Conservation (phyloP, 1,140 invertebrate genomes). For the Rhynchophorus ferrugineus region DNA sequence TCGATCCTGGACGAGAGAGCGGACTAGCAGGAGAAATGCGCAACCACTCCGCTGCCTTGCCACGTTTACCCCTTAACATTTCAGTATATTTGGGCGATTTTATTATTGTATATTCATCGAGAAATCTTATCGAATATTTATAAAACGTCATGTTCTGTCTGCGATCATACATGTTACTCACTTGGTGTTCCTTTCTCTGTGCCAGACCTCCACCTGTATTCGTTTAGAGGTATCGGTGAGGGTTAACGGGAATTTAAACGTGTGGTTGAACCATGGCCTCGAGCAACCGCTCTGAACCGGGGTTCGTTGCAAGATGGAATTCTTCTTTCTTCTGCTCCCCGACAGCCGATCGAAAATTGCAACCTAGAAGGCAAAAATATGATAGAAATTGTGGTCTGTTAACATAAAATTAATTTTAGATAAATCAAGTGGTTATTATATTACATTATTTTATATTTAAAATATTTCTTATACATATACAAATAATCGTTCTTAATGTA, state of each 20-base stretch:
- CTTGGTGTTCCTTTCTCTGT: conserved; percentile 46
- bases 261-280: conserved; percentile 45
- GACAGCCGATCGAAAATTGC: conserved; percentile 29
- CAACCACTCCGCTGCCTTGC: conserved; percentile 8
- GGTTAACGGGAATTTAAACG: conserved; percentile 40
- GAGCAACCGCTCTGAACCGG: conserved; percentile 45
- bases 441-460: too few species aligned
- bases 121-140: too few species aligned
- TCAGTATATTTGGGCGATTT: conserved; percentile 7
- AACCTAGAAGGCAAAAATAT: conserved; percentile 29
- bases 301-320: conserved; percentile 42
- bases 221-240: conserved; percentile 27
- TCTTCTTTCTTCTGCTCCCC: conserved; percentile 27
- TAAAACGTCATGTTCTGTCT: too few species aligned
- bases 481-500: too few species aligned
- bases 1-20: conserved; percentile 2
- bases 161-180: conserved; percentile 33
- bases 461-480: too few species aligned
- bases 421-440: background rate
- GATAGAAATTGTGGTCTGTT: too few species aligned
- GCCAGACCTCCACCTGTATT: conserved; percentile 46
- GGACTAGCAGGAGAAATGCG: conserved; percentile 9
- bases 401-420: conserved; percentile 5
- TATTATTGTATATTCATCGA: conserved; percentile 5
- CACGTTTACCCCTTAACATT: background rate